Base-by-base conservation (phyloP, 2,888 invertebrate genomes). In the Heteromyza rotundicornis region DNA sequence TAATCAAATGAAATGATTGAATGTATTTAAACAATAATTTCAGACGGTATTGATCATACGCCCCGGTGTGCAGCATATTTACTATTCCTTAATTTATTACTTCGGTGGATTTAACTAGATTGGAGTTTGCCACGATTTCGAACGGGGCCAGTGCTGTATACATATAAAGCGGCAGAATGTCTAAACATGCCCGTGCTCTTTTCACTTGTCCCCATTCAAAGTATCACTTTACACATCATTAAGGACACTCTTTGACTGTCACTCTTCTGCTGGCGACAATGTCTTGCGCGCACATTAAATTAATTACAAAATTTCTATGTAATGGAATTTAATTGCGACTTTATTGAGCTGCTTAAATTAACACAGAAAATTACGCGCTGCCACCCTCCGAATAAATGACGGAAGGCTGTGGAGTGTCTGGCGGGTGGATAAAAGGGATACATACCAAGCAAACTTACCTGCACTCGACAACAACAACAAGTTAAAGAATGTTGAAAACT, bases 311-410 rank as follows among this genome's bases (percentile, higher is more conserved):
- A n/a, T 47, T 52, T 57, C 27, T 52, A 57, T 47, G 57, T 22
- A 57, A 57, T 61, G 61, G 57, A 61, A 57, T 61, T 61, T 61
- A 61, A 61, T 57, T 53, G 57, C 47, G 20, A 32, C 52, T 57
- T 61, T 52, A 61, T 52, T 44, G 52, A 27, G 23, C 49, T 20
- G 20, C 47, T 47, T 47, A 47, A 47, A n/a, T n/a, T n/a, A n/a
- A 32, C 12, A 32, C 32, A 32, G 32, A 32, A 32, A 32, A 32
- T 32, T 8, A 5, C 32, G 12, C 32, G n/a, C n/a, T n/a, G 32
- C 12, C 7, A 32, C 32, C 32, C 32, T 8, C 32, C 32, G 7
- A 32, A 12, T 32, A 12, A 8, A 32, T 32, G n/a, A n/a, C 32
- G 32, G 12, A 5, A 8, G 32, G 5, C 12, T 32, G 32, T 32